Evolutionary conservation across 2,888 invertebrate species (phyloP).

Genomic region (Habroteleia sp.): DNA sequence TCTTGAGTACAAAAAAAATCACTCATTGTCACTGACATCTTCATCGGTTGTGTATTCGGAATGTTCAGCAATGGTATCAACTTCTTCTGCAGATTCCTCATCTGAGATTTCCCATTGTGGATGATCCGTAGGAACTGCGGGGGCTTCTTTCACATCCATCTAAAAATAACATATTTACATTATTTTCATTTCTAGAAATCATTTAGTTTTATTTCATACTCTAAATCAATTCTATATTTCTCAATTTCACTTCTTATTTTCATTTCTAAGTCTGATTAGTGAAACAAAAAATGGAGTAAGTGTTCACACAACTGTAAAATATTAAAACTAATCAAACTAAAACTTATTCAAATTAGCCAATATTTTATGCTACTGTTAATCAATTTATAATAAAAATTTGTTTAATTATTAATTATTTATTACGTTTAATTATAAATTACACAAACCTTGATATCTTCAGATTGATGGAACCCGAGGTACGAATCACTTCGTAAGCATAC

Average conservation of each 20-base stretch:
- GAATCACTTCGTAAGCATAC: conserved; percentile 96
- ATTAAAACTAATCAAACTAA: too few species aligned
- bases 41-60: conserved; percentile 87
- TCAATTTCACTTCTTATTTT: too few species aligned
- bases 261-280: too few species aligned
- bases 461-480: conserved; percentile 97
- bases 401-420: too few species aligned
- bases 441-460: conserved; percentile 92
- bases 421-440: not conserved
- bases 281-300: too few species aligned
- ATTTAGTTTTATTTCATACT: too few species aligned
- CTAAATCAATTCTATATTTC: too few species aligned
- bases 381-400: too few species aligned
- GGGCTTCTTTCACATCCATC: conserved; percentile 98
- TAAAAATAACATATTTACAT: conserved; percentile 73
- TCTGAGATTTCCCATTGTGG: conserved; percentile 99
- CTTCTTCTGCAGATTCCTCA: conserved; percentile 90
- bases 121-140: conserved; percentile 93
- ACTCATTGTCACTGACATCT: conserved; percentile 83
- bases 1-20: conserved; percentile 62
- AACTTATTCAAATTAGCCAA: too few species aligned
- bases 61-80: conserved; percentile 84
- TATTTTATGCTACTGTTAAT: too few species aligned
- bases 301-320: too few species aligned
- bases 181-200: too few species aligned